phyloP scores from a whole-genome alignment of 2,113 vertebrate genomes.

The Lasiurus borealis region DNA sequence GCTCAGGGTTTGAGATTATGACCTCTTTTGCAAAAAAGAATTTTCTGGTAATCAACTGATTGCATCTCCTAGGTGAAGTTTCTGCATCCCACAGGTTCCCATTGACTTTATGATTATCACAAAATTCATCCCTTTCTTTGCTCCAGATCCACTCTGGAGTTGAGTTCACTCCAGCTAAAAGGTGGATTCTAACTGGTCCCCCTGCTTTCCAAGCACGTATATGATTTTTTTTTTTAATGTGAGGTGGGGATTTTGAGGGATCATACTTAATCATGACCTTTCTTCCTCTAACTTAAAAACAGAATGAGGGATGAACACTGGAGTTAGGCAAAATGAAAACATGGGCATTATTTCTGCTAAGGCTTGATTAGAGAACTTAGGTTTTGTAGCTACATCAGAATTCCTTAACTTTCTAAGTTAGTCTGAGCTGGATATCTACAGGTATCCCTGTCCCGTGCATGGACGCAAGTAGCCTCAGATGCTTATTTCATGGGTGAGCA shows the following conservation, averaged over 20 bases:
- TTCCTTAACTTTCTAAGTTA: constrained; percentile 1
- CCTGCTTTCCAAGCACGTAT: constrained; percentile 8
- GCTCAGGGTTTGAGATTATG: constrained; percentile 37
- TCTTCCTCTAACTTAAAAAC: not conserved
- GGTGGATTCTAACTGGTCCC: not conserved
- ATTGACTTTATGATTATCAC: constrained; percentile 49
- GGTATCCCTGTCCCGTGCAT: not conserved
- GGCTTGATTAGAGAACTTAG: not conserved
- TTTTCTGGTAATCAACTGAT: constrained; percentile 56
- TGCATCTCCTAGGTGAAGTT: not conserved
- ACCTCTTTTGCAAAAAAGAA: not conserved
- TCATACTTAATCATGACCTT: not conserved
- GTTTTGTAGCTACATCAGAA: not conserved
- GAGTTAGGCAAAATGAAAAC: not conserved
- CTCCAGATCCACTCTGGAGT: constrained; percentile 1
- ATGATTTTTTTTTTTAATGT: not conserved
- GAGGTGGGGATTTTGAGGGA: not conserved
- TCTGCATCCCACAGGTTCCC: not conserved
- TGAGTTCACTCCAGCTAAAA: constrained; percentile 29
- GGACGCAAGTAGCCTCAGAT: not conserved
- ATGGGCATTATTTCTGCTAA: not conserved
- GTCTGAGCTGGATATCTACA: not conserved
- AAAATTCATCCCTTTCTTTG: not conserved
- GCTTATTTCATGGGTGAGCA: not conserved
- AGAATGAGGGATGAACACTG: not conserved